Percentiles rank a stretch among this genome's conserved stretches.
phyloP scores from a whole-genome alignment of 2,113 vertebrate species.

The Delphinus delphis region DNA sequence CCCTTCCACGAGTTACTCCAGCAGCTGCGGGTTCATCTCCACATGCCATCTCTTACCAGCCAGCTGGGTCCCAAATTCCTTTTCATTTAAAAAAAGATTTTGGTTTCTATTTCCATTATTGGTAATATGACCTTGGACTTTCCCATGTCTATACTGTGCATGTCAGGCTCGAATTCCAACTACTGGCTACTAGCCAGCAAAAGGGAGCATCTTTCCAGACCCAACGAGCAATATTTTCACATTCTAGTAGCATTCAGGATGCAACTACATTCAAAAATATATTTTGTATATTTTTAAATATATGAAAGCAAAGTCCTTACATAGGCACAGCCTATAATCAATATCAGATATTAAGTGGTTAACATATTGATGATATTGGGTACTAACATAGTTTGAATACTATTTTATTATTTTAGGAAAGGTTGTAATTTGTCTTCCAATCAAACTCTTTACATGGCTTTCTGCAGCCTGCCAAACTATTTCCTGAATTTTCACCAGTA shows the following conservation, averaged over 20 bases:
- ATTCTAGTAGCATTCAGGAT: neutral
- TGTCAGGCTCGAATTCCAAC: neutral
- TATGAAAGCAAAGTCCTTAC: neutral
- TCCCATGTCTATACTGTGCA: neutral
- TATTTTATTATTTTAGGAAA: neutral
- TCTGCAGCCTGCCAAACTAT: neutral
- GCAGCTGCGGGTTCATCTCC: neutral
- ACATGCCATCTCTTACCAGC: neutral
- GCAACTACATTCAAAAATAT: neutral
- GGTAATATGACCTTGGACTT: neutral
- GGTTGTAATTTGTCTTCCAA: neutral
- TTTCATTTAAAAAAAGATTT: neutral
- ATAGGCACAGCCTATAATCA: neutral
- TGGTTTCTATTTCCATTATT: neutral
- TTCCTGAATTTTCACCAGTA: neutral
- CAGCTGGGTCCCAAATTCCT: neutral
- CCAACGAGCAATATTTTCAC: neutral
- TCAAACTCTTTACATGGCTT: neutral
- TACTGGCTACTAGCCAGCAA: neutral
- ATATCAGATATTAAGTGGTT: neutral
- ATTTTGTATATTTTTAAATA: neutral
- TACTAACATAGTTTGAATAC: neutral
- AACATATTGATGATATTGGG: neutral
- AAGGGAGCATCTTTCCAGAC: neutral
- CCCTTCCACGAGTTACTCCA: fast-evolving